These are phyloP conservation scores for Bucco capensis DNA, from an alignment of 2,113 vertebrate genomes.

Conservation along the genomic window DNA sequence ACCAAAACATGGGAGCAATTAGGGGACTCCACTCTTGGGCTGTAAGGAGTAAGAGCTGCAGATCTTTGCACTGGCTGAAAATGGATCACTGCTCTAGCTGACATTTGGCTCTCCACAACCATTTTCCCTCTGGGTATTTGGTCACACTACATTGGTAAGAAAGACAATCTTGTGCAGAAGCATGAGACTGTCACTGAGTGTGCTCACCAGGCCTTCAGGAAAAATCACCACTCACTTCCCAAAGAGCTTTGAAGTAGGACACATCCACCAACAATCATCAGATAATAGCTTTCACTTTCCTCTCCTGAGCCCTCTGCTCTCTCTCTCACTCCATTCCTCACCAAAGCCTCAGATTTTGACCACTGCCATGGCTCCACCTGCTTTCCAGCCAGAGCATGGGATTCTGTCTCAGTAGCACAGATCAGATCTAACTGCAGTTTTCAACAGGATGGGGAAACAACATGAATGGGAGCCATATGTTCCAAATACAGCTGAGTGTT, in stretches of 20 bases:
- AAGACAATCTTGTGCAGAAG: background rate
- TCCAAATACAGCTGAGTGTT: background rate
- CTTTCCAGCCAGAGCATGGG: background rate
- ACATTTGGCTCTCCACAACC: background rate
- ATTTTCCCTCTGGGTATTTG: background rate
- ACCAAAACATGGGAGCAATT: background rate
- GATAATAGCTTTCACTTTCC: background rate
- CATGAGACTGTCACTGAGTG: background rate
- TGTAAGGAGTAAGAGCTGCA: background rate
- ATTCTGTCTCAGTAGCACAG: conserved; percentile 5
- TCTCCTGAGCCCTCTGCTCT: background rate
- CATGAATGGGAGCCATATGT: conserved; percentile 3
- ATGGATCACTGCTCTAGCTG: background rate
- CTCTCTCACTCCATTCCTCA: background rate
- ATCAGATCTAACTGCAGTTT: conserved; percentile 19
- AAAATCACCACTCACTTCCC: background rate
- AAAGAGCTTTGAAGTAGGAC: background rate
- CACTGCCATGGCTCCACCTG: background rate
- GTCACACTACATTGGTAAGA: background rate
- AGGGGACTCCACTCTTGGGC: background rate
- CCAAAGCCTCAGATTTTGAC: background rate
- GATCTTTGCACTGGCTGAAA: background rate
- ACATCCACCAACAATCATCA: background rate
- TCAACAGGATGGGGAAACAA: background rate
- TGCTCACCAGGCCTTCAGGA: background rate